These are phyloP conservation scores for Bradynema listronoti DNA, from an alignment of 1,140 invertebrate species.

Conservation along the genomic window DNA sequence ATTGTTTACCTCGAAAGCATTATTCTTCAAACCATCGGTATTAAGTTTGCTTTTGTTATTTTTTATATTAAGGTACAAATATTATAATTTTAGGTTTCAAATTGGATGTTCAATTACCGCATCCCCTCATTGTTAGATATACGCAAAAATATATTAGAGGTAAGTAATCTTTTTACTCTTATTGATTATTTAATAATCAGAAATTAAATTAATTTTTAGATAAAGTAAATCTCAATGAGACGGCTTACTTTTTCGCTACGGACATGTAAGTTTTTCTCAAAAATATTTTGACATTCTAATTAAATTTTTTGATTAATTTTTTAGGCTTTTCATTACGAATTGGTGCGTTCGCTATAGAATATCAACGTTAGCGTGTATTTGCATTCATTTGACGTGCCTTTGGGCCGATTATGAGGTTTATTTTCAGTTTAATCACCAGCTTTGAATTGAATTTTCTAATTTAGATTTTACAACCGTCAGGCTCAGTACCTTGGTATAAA, in stretches of 20 bases:
- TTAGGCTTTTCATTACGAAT: no score
- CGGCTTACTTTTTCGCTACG: slow-evolving; percentile 39
- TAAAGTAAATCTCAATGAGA: slow-evolving; percentile 13
- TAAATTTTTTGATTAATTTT: no score
- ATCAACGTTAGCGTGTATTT: no score
- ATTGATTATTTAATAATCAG: neutral
- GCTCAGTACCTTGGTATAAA: no score
- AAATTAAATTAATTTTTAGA: neutral
- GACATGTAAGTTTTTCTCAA: slow-evolving; percentile 39
- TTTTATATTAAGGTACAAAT: neutral
- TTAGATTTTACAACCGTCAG: no score
- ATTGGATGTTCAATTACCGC: slow-evolving; percentile 32
- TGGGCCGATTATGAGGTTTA: no score
- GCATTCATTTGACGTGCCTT: no score
- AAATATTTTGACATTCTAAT: no score
- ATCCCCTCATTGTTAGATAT: slow-evolving; percentile 30
- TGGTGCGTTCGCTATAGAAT: no score
- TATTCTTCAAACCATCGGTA: slow-evolving; percentile 41
- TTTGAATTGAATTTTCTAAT: no score
- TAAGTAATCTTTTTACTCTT: neutral
- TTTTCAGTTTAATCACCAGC: no score
- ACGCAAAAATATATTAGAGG: slow-evolving; percentile 18
- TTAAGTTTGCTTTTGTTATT: neutral
- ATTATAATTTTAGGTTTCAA: slow-evolving; percentile 30
- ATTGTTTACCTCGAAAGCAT: slow-evolving; percentile 40